These are phyloP conservation scores for Porites evermanni DNA, from an alignment of 92 coral and sea anemone genomes.

Conservation along the genomic window DNA sequence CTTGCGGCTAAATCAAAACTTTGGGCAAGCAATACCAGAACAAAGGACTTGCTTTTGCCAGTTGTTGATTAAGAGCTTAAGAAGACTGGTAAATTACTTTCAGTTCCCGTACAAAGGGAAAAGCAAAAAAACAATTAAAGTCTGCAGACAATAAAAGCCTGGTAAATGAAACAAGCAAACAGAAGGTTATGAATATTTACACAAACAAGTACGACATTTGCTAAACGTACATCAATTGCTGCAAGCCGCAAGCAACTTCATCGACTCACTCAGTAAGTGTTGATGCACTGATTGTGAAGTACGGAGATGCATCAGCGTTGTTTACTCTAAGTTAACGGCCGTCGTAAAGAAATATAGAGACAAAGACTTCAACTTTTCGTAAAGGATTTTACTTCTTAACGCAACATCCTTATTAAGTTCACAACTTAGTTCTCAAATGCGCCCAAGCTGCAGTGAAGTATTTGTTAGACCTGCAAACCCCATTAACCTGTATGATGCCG, in stretches of 20 bases:
- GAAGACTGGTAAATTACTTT: background rate
- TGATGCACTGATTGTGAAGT: background rate
- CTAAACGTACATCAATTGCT: background rate
- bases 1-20: too few relatives aligned
- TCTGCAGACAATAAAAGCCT: constrained; percentile 3
- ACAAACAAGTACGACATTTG: background rate
- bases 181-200: background rate
- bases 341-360: background rate
- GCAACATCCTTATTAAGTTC: too few relatives aligned
- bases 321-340: background rate
- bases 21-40: background rate
- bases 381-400: too few relatives aligned
- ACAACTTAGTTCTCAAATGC: background rate
- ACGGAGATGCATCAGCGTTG: background rate
- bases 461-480: background rate
- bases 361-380: background rate
- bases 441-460: background rate
- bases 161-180: constrained; percentile 24
- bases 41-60: background rate
- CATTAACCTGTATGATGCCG: constrained; percentile 59
- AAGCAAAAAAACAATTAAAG: constrained; percentile 13
- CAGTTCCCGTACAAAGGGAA: constrained; percentile 9
- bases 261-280: background rate
- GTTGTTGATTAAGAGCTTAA: background rate
- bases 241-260: constrained; percentile 6